Evolutionary conservation across 2,113 vertebrate species (phyloP).

Genomic region (Lepus americanus): DNA sequence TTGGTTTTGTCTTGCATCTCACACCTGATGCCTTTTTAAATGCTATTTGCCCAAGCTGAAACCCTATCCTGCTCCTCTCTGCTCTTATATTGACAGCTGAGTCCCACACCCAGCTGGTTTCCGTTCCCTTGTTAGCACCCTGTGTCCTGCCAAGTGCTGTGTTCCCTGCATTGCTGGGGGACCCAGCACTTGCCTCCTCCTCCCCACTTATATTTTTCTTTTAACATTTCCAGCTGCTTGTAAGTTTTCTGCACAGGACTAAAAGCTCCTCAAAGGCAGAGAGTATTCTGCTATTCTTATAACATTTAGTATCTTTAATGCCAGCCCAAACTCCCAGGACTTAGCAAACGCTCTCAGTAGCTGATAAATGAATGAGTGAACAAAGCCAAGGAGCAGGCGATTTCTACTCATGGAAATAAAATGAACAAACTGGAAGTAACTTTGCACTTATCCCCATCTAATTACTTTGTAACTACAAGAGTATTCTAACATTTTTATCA

Average conservation of each 20-base stretch:
- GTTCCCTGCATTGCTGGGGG: background rate
- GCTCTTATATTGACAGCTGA: background rate
- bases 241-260: conserved; percentile 9
- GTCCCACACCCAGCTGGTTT: background rate
- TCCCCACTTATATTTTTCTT: conserved; percentile 38
- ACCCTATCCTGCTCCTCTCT: background rate
- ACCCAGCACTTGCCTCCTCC: background rate
- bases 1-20: background rate
- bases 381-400: conserved; percentile 4
- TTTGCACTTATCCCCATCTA: conserved; percentile 68
- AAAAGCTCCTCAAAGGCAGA: conserved; percentile 35
- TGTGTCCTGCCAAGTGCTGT: background rate
- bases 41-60: background rate
- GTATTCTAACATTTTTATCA: conserved; percentile 58
- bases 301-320: background rate
- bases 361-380: conserved; percentile 37
- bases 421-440: conserved; percentile 39
- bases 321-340: background rate
- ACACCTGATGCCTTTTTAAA: background rate
- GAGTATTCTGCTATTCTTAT: background rate
- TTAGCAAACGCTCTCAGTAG: conserved; percentile 43
- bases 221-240: background rate
- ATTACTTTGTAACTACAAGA: conserved; percentile 68
- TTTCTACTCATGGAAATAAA: conserved; percentile 65
- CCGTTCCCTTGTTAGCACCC: background rate